phyloP scores from a whole-genome alignment of 2,113 vertebrate genomes.

The Rallus limicola region DNA sequence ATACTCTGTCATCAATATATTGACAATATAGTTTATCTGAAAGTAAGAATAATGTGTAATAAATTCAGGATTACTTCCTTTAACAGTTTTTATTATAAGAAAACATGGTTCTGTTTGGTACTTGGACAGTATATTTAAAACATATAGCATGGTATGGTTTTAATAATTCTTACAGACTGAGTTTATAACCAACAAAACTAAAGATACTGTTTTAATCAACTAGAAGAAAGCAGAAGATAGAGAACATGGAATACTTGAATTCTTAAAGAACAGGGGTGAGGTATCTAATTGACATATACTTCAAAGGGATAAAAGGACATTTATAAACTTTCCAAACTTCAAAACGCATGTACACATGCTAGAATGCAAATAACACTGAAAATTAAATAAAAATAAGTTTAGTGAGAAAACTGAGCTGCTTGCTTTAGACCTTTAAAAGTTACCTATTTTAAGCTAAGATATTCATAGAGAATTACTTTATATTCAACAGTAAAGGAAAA shows the following conservation, averaged over 20 bases:
- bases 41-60: not conserved
- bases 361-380: not conserved
- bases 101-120: not conserved
- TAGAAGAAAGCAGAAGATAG: not conserved
- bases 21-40: not conserved
- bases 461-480: not conserved
- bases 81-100: not conserved
- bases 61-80: not conserved
- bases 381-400: not conserved
- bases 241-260: not conserved
- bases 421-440: not conserved
- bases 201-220: not conserved
- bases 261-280: not conserved
- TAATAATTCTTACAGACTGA: not conserved
- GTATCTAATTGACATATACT: not conserved
- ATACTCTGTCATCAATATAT: not conserved
- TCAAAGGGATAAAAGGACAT: not conserved
- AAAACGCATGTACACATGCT: not conserved
- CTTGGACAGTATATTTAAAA: not conserved
- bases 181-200: not conserved
- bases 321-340: not conserved
- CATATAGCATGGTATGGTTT: not conserved
- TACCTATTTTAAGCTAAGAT: not conserved
- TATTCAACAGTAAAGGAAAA: not conserved
- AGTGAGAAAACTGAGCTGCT: not conserved